Evolutionary conservation across 2,888 invertebrate species (phyloP).

Genomic region (Griposia aprilina): DNA sequence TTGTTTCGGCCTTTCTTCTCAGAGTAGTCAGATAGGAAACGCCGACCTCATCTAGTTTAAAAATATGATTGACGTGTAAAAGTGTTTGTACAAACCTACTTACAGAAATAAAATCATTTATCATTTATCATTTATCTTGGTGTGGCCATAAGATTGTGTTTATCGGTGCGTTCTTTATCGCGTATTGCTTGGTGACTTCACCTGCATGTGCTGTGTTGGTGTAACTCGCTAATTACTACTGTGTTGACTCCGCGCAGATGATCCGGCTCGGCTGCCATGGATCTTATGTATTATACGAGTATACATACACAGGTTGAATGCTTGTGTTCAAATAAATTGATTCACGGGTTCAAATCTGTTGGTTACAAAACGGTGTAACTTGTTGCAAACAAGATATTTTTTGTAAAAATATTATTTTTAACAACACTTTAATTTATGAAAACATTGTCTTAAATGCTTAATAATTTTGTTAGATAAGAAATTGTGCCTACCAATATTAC

Average conservation of each 20-base stretch:
- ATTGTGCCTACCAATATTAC: neutral
- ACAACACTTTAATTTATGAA: neutral
- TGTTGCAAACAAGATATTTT: neutral
- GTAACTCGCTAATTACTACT: neutral
- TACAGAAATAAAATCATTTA: no score
- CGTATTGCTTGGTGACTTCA: neutral
- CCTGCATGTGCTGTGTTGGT: neutral
- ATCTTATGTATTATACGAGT: constrained; percentile 1
- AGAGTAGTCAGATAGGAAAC: no score
- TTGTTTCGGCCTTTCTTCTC: no score
- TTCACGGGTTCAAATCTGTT: neutral
- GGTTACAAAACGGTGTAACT: neutral
- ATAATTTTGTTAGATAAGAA: neutral
- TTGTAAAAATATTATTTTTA: neutral
- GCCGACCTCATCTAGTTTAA: no score
- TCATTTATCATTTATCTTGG: no score
- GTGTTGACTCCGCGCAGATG: neutral
- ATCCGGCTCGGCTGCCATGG: neutral
- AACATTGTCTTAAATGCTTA: no score
- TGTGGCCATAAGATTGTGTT: neutral
- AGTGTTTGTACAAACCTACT: no score
- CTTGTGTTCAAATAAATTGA: neutral
- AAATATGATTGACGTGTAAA: no score
- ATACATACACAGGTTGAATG: neutral
- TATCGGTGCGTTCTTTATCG: neutral